Evolutionary conservation across 2,797 vertebrate genomes (phyloP).

Genomic region (Siniperca undulata): DNA sequence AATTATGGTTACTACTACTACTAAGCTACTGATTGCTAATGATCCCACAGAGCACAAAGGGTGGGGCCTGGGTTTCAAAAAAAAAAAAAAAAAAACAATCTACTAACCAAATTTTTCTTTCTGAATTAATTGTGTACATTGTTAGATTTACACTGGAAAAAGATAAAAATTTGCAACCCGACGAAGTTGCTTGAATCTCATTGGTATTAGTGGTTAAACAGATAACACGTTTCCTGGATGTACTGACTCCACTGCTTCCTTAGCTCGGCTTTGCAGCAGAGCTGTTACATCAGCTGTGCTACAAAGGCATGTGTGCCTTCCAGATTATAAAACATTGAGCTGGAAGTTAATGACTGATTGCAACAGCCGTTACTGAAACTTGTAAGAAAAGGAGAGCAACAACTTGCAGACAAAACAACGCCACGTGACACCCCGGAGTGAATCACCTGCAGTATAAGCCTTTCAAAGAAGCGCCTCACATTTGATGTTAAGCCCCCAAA

Average conservation of each 20-base stretch:
- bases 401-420: conserved; percentile 58
- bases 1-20: conserved; percentile 59
- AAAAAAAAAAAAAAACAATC: neutral
- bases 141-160: conserved; percentile 14
- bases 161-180: conserved; percentile 8
- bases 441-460: conserved; percentile 64
- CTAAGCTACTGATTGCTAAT: conserved; percentile 70
- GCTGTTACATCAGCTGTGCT: conserved; percentile 56
- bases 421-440: conserved; percentile 44
- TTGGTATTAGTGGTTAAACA: conserved; percentile 45
- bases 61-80: neutral
- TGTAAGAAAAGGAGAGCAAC: conserved; percentile 45
- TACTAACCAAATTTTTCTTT: neutral
- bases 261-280: conserved; percentile 51
- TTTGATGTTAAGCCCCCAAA: conserved; percentile 73
- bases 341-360: conserved; percentile 75
- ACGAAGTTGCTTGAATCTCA: conserved; percentile 36
- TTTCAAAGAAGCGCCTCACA: conserved; percentile 62
- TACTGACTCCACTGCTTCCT: conserved; percentile 47
- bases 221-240: conserved; percentile 69
- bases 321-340: conserved; percentile 70
- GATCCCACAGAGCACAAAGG: conserved; percentile 54
- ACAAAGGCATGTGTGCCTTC: conserved; percentile 56
- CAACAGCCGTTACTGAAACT: conserved; percentile 66
- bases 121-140: conserved; percentile 17